Conservation (phyloP, 2,888 invertebrate genomes). For the Metopia argyrocephala region DNA sequence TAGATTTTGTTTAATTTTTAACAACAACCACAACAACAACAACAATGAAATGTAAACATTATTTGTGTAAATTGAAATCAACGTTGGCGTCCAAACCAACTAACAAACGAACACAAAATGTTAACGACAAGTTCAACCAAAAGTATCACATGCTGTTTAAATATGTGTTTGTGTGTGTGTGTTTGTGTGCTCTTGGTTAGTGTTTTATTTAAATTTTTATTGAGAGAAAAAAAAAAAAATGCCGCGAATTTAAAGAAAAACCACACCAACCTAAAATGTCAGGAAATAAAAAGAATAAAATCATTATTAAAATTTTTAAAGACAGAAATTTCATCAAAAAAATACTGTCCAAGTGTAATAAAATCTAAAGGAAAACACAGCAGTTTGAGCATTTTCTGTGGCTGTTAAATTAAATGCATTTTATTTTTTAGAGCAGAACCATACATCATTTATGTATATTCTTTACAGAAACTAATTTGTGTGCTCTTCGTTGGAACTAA, state of each 20-base stretch:
- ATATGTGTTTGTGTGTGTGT: not conserved
- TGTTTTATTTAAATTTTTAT: conserved; percentile 42
- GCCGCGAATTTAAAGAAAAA: not conserved
- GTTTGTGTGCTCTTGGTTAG: not conserved
- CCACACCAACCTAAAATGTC: conserved; percentile 9
- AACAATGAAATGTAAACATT: conserved; percentile 43
- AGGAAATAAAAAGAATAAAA: not conserved
- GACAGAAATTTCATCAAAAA: too few species aligned
- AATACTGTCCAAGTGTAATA: too few species aligned
- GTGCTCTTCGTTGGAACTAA: too few species aligned
- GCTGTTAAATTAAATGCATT: too few species aligned
- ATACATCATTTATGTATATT: too few species aligned
- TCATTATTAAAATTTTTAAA: not conserved
- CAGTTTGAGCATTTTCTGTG: too few species aligned
- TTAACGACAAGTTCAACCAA: conserved; percentile 66
- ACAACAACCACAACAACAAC: conserved; percentile 19
- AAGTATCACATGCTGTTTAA: conserved; percentile 55
- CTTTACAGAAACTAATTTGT: too few species aligned
- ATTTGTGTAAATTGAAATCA: conserved; percentile 66
- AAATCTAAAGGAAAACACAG: too few species aligned
- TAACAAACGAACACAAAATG: conserved; percentile 39
- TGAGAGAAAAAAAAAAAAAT: not conserved
- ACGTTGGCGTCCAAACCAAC: conserved; percentile 70
- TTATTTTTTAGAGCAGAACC: too few species aligned
- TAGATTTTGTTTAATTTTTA: conserved; percentile 54